These are phyloP conservation scores for Cetoscarus ocellatus DNA, from an alignment of 2,797 vertebrate species.

Conservation along the genomic window DNA sequence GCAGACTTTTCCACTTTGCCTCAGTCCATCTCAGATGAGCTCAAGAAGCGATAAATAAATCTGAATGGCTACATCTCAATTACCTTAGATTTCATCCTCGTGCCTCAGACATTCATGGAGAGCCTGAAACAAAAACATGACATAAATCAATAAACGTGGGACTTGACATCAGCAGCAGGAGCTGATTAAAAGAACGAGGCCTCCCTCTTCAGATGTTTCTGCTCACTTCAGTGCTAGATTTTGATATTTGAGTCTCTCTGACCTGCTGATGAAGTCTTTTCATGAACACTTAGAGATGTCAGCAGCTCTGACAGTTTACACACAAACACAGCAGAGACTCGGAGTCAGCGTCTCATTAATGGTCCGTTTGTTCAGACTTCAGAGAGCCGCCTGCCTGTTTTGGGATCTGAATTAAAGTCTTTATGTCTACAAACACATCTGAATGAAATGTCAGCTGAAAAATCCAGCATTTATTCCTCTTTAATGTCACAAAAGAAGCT, in stretches of 20 bases:
- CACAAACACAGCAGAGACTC: neutral
- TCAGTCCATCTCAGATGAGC: too few species aligned
- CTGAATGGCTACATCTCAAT: too few species aligned
- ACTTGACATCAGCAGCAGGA: neutral
- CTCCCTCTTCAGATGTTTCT: neutral
- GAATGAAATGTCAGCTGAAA: constrained; percentile 16
- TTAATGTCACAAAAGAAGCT: constrained; percentile 13
- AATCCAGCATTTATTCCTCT: constrained; percentile 5
- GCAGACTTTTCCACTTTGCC: too few species aligned
- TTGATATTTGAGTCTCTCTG: constrained; percentile 3
- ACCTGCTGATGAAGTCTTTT: neutral
- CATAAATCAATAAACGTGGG: neutral
- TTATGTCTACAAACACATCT: constrained; percentile 21
- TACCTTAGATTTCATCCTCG: too few species aligned
- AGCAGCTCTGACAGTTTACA: neutral
- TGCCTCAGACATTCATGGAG: too few species aligned
- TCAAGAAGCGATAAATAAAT: too few species aligned
- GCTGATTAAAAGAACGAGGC: neutral
- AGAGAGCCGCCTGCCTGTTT: constrained; percentile 27
- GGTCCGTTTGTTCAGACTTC: constrained; percentile 16
- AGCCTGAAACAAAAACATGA: neutral
- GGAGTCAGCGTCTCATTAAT: constrained; percentile 28
- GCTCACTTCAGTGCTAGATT: neutral
- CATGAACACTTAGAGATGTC: constrained; percentile 1
- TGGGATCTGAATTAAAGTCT: constrained; percentile 28